phyloP scores from a whole-genome alignment of 2,113 vertebrate genomes.

The Sphaerodactylus townsendi region DNA sequence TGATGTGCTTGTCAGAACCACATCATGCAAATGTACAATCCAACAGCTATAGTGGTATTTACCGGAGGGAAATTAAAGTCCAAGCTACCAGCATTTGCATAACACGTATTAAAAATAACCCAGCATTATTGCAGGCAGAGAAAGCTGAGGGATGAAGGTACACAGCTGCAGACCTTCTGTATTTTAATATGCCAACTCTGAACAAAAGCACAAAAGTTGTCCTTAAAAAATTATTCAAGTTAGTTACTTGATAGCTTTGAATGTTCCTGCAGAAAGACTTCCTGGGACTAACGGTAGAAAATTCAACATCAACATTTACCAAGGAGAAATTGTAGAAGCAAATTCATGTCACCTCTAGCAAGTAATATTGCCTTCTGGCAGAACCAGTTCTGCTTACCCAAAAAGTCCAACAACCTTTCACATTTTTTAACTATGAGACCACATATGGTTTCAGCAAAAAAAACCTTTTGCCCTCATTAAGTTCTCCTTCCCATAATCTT shows the following conservation, averaged over 20 bases:
- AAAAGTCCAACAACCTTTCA: too few relatives aligned
- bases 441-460: too few relatives aligned
- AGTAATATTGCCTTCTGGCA: too few relatives aligned
- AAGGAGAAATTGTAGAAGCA: too few relatives aligned
- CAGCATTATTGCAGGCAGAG: not conserved
- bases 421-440: too few relatives aligned
- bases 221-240: not conserved
- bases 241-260: not conserved
- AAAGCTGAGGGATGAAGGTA: not conserved
- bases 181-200: not conserved
- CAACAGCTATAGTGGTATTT: not conserved
- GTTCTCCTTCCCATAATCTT: too few relatives aligned
- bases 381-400: too few relatives aligned
- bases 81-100: not conserved
- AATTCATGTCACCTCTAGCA: too few relatives aligned
- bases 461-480: too few relatives aligned
- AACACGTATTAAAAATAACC: not conserved
- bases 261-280: not conserved
- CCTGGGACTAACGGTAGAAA: too few relatives aligned
- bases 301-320: too few relatives aligned
- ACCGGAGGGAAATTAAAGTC: not conserved
- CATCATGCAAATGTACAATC: not conserved
- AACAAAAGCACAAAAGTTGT: not conserved
- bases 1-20: not conserved
- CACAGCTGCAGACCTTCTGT: not conserved